A percentile compares a stretch with the other conserved stretches of the same genome.
These are phyloP conservation scores for Episyrphus balteatus DNA, from an alignment of 1,140 invertebrate genomes.

Conservation along the genomic window DNA sequence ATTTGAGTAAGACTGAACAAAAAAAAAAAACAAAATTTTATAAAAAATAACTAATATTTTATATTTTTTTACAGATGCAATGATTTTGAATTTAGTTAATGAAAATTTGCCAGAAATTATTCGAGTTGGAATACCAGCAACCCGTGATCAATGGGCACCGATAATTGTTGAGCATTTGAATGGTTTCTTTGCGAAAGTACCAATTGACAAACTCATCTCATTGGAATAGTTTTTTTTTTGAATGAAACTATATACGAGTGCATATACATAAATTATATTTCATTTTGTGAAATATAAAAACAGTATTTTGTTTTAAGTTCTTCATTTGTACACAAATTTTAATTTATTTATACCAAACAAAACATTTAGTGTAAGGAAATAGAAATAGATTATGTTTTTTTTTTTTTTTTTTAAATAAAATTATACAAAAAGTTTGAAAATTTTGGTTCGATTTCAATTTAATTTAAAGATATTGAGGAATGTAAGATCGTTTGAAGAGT, in stretches of 20 bases:
- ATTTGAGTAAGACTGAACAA: constrained; percentile 26
- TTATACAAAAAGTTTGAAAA: too few species aligned
- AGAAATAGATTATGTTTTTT: too few species aligned
- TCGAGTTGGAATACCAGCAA: constrained; percentile 32
- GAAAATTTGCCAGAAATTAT: constrained; percentile 33
- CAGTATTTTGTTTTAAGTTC: neutral
- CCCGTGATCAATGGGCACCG: constrained; percentile 32
- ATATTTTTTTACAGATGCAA: constrained; percentile 16
- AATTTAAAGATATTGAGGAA: too few species aligned
- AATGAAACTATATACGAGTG: too few species aligned
- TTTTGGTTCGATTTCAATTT: too few species aligned
- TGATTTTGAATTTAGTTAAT: constrained; percentile 34
- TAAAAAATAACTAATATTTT: neutral
- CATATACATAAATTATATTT: too few species aligned
- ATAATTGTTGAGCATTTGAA: constrained; percentile 30
- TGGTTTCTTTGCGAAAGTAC: constrained; percentile 32
- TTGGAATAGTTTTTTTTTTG: too few species aligned
- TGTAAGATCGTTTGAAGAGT: too few species aligned
- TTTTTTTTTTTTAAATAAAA: too few species aligned
- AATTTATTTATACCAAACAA: neutral
- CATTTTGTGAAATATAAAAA: neutral
- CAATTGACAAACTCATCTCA: constrained; percentile 25
- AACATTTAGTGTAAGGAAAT: too few species aligned
- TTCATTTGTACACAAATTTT: neutral
- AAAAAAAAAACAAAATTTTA: too few species aligned